These are phyloP conservation scores for Drosophila kuntzei DNA, from an alignment of 2,888 invertebrate species.

Conservation along the genomic window DNA sequence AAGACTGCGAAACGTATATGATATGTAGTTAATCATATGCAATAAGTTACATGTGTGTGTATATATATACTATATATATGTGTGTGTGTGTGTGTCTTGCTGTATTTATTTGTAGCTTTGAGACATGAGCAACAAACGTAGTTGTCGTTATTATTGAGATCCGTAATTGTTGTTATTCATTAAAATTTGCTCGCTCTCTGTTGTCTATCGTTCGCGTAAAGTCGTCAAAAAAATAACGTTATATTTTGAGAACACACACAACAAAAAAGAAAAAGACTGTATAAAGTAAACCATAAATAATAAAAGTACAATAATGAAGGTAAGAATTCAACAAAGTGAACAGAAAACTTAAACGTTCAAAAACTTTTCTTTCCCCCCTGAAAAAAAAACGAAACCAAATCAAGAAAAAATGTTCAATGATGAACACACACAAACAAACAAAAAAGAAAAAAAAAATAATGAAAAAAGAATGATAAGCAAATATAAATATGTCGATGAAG, in stretches of 20 bases:
- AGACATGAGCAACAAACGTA: conserved; percentile 46
- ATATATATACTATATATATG: conserved; percentile 33
- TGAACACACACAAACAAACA: conserved; percentile 12
- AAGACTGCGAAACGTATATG: conserved; percentile 37
- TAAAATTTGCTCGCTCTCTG: conserved; percentile 48
- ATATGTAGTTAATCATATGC: conserved; percentile 34
- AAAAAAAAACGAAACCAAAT: conserved; percentile 25
- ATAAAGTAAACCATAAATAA: conserved; percentile 50
- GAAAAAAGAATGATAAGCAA: conserved; percentile 2
- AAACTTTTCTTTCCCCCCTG: conserved; percentile 44
- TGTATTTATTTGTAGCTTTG: conserved; percentile 49
- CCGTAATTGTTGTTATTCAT: conserved; percentile 42
- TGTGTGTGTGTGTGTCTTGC: conserved; percentile 48
- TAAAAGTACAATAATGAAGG: conserved; percentile 71
- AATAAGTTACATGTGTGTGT: conserved; percentile 39
- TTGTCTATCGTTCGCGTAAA: conserved; percentile 62
- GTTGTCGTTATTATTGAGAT: conserved; percentile 42
- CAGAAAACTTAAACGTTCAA: conserved; percentile 60
- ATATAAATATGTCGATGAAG: conserved; percentile 12
- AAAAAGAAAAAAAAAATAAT: conserved; percentile 4
- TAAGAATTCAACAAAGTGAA: conserved; percentile 73
- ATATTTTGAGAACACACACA: conserved; percentile 45
- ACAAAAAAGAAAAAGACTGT: conserved; percentile 35
- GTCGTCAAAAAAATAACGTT: conserved; percentile 35
- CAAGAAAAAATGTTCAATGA: conserved; percentile 3